Evolutionary conservation across 2,797 vertebrate species (phyloP), one percentile per base, ranked within the genome.

Genomic region (Amphiprion clarkii): DNA sequence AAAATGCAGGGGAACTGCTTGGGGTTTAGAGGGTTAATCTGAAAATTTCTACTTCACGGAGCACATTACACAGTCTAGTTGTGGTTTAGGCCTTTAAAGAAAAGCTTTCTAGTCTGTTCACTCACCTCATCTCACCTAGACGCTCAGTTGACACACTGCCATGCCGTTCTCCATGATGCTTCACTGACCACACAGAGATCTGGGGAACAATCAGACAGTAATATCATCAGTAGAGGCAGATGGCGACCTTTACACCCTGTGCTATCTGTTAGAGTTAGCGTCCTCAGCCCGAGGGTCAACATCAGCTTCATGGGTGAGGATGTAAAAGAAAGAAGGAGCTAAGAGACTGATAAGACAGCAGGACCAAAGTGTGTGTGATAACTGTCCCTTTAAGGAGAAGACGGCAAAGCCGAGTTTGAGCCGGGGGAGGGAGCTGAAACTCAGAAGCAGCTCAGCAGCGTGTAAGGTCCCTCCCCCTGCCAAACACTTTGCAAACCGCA

Each of bases 71-170:
- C 25, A 29, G 48, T 40, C 19, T 8, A 16, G 27, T 54, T 39
- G 16, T 14, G 40, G 4, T 3, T 14, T 44, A 44, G 13, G 4
- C 16, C 42, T 44, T 51, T 51, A n/a, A n/a, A 51, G 2, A 9
- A 19, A 51, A 51, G 9, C 23, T 56, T 25, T 56, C 27, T 6
- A 4, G 9, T 21, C 42, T 54, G 54, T 14, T 61, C 46, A 89
- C 95, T 89, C 89, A 95, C 94, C 94, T 95, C 91, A 94, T 92
- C 91, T 92, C 90, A 90, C 80, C 93, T 78, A 87, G 87, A 86
- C 61, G 74, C 86, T 89, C 79, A 79, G 63, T 86, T 88, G 87
- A 92, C 67, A 86, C 73, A 63, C 67, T 75, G 78, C 81, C 92
- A 94, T 92, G 81, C 60, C 81, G 82, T 57, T 93, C 90, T 79